Conservation (phyloP, 2,113 vertebrate genomes). For the Pygoscelis adeliae region DNA sequence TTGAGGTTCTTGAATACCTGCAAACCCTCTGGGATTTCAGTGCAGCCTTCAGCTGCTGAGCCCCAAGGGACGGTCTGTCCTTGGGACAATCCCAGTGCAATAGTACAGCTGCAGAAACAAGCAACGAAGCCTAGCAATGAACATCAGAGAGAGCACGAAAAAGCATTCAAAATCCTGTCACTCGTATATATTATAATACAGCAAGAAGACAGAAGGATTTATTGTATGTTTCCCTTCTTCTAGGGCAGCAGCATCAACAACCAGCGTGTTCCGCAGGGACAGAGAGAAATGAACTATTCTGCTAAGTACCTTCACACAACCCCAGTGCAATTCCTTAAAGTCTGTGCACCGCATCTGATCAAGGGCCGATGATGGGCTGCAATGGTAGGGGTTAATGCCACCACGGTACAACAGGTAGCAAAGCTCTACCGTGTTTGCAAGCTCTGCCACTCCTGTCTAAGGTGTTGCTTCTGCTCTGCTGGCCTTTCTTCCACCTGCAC, state of each 20-base stretch:
- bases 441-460: not conserved
- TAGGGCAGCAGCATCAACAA: not conserved
- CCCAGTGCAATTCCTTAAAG: not conserved
- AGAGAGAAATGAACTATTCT: not conserved
- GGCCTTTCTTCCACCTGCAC: not conserved
- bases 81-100: not conserved
- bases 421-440: accelerated
- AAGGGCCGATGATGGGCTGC: not conserved
- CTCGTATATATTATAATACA: accelerated
- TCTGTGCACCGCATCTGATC: accelerated
- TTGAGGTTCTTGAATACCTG: not conserved
- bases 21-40: not conserved
- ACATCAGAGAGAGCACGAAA: not conserved
- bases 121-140: not conserved
- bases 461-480: not conserved
- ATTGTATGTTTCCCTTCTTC: not conserved
- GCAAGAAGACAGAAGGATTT: not conserved
- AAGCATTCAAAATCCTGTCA: not conserved
- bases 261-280: not conserved
- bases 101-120: not conserved
- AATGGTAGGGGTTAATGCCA: accelerated
- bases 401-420: accelerated
- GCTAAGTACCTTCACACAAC: not conserved
- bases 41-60: not conserved
- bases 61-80: not conserved